Percentiles rank a stretch among this genome's conserved stretches.
phyloP scores from a whole-genome alignment of 1,140 invertebrate species.

The Cyrtorhinus lividipennis region DNA sequence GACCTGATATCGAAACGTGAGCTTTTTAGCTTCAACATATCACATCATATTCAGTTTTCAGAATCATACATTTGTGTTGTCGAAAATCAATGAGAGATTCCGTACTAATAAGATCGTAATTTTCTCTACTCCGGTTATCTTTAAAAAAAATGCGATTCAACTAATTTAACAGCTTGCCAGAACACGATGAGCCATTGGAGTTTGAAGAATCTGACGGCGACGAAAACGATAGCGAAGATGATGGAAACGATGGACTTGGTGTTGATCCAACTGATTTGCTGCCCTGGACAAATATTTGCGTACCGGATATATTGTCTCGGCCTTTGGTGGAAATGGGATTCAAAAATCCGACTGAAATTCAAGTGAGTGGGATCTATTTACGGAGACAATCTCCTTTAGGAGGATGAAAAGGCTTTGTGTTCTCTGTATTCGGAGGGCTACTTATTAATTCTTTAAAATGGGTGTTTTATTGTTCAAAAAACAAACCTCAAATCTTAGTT shows the following conservation, averaged over 20 bases:
- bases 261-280: slow-evolving; percentile 4
- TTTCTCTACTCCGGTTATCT: neutral
- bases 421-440: no score
- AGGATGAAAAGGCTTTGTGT: no score
- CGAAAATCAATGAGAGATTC: neutral
- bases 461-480: no score
- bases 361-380: no score
- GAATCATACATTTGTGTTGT: neutral
- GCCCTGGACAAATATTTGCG: slow-evolving; percentile 56
- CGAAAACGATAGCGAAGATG: neutral
- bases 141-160: neutral
- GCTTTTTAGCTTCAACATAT: neutral
- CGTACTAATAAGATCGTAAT: neutral
- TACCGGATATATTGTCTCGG: slow-evolving; percentile 51
- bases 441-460: no score
- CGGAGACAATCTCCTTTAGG: no score
- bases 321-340: slow-evolving; percentile 64
- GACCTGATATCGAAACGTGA: neutral
- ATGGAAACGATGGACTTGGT: neutral
- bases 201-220: neutral
- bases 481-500: no score
- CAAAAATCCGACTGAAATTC: slow-evolving; percentile 67
- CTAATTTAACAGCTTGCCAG: neutral
- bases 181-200: neutral
- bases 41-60: neutral